Conservation (phyloP, 2,797 vertebrate species). For the Schizothorax lantsangensis region DNA sequence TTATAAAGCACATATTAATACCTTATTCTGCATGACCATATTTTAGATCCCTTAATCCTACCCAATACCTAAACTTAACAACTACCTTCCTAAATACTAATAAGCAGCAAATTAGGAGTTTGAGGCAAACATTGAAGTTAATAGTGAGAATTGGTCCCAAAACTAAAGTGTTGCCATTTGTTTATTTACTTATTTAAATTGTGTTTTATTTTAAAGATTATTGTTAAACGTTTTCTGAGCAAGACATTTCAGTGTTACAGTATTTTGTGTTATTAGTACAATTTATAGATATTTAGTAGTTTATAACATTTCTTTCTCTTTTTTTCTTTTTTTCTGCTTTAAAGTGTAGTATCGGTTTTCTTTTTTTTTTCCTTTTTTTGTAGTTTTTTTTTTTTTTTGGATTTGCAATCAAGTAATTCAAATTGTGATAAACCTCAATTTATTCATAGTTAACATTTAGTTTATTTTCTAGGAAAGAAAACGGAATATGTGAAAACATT, state of each 20-base stretch:
- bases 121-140: neutral
- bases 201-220: neutral
- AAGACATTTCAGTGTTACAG: neutral
- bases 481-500: neutral
- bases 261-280: neutral
- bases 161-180: neutral
- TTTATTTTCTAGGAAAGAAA: neutral
- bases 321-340: neutral
- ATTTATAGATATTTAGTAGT: neutral
- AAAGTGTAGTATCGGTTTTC: neutral
- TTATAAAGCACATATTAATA: neutral
- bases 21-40: neutral
- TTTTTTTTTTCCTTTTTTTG: too few relatives aligned
- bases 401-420: neutral
- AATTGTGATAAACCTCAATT: neutral
- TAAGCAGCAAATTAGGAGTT: neutral
- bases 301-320: neutral
- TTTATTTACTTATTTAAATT: neutral
- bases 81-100: neutral
- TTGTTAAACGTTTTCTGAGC: neutral
- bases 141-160: neutral
- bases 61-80: neutral
- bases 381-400: neutral
- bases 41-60: neutral
- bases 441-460: neutral